Evolutionary conservation across 2,888 invertebrate species (phyloP), one percentile per base, ranked within the genome.

Genomic region (Coleophora deauratella): DNA sequence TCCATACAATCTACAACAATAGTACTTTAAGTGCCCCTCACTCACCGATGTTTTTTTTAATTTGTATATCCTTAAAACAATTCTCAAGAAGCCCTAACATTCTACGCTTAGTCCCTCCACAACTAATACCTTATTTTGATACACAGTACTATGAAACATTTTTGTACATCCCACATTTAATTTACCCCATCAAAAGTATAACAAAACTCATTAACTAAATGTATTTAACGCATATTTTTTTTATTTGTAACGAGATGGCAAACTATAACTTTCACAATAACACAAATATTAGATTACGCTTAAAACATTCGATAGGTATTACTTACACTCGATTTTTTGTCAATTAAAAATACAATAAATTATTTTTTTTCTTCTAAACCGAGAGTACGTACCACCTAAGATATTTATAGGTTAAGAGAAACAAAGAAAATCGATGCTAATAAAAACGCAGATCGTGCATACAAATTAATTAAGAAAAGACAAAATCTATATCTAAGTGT

Each of bases 401-500:
- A 63, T 63, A 46, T 47, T 4, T 31, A 48, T 9, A 61, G 63
- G 65, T 66, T 69, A 71, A 54, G 70, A 62, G 59, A 65, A 62
- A n/a, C 59, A 63, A 64, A 58, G 56, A 65, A 67, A 61, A 64
- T 66, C 61, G 68, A 67, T 77, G 74, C 74, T 78, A 72, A 75
- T 72, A 71, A 80, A 77, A 82, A 75, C 78, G 84, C 84, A 82
- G 84, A 84, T 82, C 82, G 82, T 81, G 82, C 80, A 78, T 76
- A 77, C 71, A 41, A 31, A 75, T 81, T 80, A 79, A 78, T 74
- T 81, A 82, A 66, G 66, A 75, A 77, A 57, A 60, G 62, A 66
- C 60, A 70, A 66, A 68, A 67, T 67, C 73, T 80, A 69, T 76
- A 61, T 64, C 84, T 82, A 85, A 70, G 75, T 76, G 79, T 81